Evolutionary conservation across 2,113 vertebrate genomes (phyloP).

Genomic region (Elachura formosa): DNA sequence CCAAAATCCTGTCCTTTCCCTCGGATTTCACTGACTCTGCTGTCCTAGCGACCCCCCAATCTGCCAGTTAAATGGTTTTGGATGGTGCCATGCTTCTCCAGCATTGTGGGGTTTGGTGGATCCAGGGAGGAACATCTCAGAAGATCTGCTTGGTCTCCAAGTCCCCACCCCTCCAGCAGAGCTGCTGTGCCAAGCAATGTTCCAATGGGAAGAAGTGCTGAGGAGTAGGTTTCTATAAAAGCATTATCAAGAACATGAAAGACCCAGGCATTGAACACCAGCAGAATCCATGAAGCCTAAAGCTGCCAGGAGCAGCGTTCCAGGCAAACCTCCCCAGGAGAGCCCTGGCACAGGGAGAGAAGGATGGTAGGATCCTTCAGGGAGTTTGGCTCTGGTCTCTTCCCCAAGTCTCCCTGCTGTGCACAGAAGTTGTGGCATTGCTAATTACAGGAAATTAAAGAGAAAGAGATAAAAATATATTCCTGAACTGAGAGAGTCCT

Average conservation of each 20-base stretch:
- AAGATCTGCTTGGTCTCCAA: not conserved
- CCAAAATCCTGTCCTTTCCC: not conserved
- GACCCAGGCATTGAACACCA: not conserved
- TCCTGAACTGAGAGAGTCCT: not conserved
- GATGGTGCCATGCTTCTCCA: not conserved
- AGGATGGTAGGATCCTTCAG: not conserved
- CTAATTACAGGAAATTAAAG: conserved; percentile 26
- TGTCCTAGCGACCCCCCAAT: not conserved
- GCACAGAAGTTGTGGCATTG: not conserved
- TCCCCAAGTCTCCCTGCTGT: not conserved
- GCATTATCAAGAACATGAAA: not conserved
- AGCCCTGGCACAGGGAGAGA: fast-evolving
- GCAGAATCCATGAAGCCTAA: not conserved
- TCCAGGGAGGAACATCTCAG: not conserved
- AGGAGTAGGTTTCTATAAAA: not conserved
- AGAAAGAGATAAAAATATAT: not conserved
- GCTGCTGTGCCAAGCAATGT: not conserved
- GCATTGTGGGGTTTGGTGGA: not conserved
- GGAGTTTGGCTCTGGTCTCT: not conserved
- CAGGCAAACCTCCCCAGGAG: not conserved
- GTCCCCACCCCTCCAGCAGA: fast-evolving
- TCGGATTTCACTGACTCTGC: not conserved
- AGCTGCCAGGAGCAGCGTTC: not conserved
- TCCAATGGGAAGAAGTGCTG: not conserved
- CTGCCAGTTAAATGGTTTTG: not conserved